A percentile compares a stretch with the other conserved stretches of the same genome.
Conservation (phyloP, 2,113 vertebrate species). For the Chionomys nivalis region DNA sequence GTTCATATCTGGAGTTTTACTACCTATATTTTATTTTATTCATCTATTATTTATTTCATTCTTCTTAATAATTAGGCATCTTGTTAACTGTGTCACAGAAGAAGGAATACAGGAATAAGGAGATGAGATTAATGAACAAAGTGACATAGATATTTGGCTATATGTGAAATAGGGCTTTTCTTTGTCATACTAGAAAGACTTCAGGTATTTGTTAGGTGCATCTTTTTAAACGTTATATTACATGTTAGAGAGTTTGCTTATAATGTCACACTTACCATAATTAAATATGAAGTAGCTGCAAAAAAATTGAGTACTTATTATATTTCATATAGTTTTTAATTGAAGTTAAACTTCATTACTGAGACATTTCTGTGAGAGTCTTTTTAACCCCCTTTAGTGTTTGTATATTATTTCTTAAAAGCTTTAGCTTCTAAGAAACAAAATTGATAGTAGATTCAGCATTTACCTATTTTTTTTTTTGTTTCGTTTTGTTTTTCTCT, state of each 20-base stretch:
- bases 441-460: constrained; percentile 1
- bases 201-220: background rate
- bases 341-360: background rate
- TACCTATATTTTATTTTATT: constrained; percentile 6
- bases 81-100: background rate
- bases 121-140: background rate
- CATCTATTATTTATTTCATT: background rate
- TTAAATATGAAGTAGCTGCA: background rate
- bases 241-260: background rate
- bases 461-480: too few relatives aligned
- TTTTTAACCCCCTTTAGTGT: background rate
- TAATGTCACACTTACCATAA: background rate
- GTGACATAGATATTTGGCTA: background rate
- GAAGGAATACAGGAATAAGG: background rate
- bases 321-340: background rate
- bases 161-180: background rate
- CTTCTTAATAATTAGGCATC: background rate
- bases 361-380: background rate
- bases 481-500: too few relatives aligned
- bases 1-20: background rate
- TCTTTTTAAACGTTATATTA: background rate
- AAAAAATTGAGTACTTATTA: background rate
- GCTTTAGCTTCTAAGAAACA: background rate
- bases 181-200: background rate
- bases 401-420: background rate